Conservation (phyloP, 1,140 invertebrate species). For the Trichonephila inaurata region DNA sequence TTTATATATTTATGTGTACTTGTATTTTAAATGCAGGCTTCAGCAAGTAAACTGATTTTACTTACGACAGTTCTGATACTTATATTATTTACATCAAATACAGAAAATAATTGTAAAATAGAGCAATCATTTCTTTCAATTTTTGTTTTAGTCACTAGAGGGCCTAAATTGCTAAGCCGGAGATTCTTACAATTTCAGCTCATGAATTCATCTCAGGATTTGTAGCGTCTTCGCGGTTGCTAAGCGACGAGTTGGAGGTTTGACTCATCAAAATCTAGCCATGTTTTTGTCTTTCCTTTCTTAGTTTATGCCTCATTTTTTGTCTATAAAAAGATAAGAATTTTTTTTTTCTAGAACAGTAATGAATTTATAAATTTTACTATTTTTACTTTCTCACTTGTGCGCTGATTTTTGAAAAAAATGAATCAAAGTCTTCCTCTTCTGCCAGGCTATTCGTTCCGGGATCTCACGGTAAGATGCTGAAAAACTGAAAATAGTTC, state of each 20-base stretch:
- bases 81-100: too few relatives aligned
- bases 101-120: too few relatives aligned
- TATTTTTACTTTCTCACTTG: neutral
- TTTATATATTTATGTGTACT: too few relatives aligned
- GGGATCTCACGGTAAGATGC: conserved; percentile 85
- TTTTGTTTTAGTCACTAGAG: neutral
- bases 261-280: neutral
- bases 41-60: too few relatives aligned
- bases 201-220: neutral
- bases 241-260: neutral
- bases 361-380: neutral
- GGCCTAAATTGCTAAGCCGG: neutral
- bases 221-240: neutral
- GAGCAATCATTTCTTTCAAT: too few relatives aligned
- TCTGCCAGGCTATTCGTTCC: conserved; percentile 87
- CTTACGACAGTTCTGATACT: too few relatives aligned
- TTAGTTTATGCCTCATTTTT: neutral
- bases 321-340: neutral
- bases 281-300: neutral
- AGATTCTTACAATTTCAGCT: neutral
- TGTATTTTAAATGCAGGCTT: too few relatives aligned
- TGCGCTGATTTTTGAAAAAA: neutral
- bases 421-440: conserved; percentile 82
- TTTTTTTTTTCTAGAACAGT: neutral
- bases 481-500: neutral